Base-by-base conservation (phyloP, 2,113 vertebrate species). In the Thamnophis sirtalis region DNA sequence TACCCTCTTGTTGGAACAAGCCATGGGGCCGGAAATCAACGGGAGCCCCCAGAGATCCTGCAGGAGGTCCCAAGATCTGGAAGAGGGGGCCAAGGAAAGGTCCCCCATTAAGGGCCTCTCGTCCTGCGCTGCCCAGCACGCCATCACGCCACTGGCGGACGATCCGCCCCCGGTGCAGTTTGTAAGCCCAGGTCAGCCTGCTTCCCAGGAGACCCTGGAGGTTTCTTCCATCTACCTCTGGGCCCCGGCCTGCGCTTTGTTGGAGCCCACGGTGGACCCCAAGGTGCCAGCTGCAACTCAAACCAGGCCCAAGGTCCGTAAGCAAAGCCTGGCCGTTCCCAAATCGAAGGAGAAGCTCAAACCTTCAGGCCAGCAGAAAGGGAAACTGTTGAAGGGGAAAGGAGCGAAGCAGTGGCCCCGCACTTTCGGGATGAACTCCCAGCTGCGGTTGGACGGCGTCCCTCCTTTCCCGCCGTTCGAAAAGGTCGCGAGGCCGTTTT, bases 381-480 rank as follows among this genome's bases (percentile, higher is more conserved):
- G 5, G 19, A 86, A 73, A 48, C 26, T 26, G 0, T 33, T 73
- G 15, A 88, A 91, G 8, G 21, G 28, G 9, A 63, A 48, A 19
- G n/a, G 22, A 7, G 54, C 48, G 1, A 68, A 73, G 24, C 88
- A n/a, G 11, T 63, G 88, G 55, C 73, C 87, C 21, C 91, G 91
- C 5, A 22, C 73, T 15, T 85, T 60, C 1, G 91, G 91, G 0
- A 38, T 86, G 73, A 63, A 80, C 55, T 53, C 87, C 55, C 87
- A 87, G 1, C 68, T 89, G 91, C 50, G 73, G 9, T 21, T 89
- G 22, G 91, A 92, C 3, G 73, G 73, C 0, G 48, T 63, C n/a
- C 73, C 91, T 63, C 91, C 89, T 56, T 92, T 92, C 3, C 73
- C 73, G 22, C 91, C 91, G 10, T 92, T 92, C 2, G 91, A 92